Evolutionary conservation across 2,113 vertebrate genomes (phyloP), one percentile per base, ranked within the genome.

Genomic region (Muntiacus reevesi): DNA sequence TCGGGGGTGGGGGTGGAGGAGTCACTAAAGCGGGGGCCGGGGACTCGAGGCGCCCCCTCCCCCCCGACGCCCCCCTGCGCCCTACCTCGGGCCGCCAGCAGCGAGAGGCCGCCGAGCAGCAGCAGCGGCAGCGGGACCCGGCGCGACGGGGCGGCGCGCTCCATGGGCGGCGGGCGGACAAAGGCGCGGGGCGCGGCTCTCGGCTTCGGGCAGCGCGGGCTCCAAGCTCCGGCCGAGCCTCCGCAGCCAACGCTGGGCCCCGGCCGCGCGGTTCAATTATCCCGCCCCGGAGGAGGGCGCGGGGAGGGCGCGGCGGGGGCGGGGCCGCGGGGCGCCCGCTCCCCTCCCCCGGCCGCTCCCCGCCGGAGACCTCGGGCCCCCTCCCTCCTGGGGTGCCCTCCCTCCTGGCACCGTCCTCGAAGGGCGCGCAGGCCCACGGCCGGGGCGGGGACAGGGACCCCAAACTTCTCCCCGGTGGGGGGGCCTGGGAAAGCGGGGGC

Each of bases 1-100:
- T n/a, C n/a, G n/a, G n/a, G n/a, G n/a, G n/a, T 10, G 33, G 28
- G 59, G 27, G 6, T 1, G 3, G 21, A 23, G 9, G 30, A 47
- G 85, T 13, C 79, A 1, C 45, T 2, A 5, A 9, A 11, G 57
- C 14, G 4, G 19, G 74, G 74, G 1, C 87, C 55, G 11, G 1
- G 78, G 57, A 3, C 19, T 14, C 25, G 12, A 87, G 89, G 50
- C 30, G 87, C 78, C 19, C 21, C 50, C 30, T 16, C 6, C 5
- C 28, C 6, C n/a, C 1, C 28, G 45, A 9, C 28, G 45, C 28
- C 43, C 15, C 74, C 52, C 52, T 47, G 47, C 52, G 78, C 59
- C 95, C 96, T 98, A 98, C 98, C 98, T 98, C 50, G 83, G 96
- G 97, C 97, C 4, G 59, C 97, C 97, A 98, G 98, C 96, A 98